phyloP scores from a whole-genome alignment of 2,888 invertebrate genomes.

The Gastracanthus pulcherrimus region DNA sequence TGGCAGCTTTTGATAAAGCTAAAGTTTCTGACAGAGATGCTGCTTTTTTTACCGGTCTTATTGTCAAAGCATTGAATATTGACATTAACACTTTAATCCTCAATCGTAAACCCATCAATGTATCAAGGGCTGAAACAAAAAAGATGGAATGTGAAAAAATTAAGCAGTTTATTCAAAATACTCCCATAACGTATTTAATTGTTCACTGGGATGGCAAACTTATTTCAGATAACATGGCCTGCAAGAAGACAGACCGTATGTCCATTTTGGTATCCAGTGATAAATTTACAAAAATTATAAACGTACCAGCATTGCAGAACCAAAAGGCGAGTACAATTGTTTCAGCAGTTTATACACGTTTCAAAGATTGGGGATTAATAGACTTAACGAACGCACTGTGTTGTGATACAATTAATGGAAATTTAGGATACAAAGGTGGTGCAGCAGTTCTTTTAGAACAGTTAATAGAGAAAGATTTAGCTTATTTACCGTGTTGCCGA shows the following conservation, averaged over 20 bases:
- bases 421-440: constrained; percentile 46
- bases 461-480: too few species aligned
- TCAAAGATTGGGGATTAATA: constrained; percentile 20
- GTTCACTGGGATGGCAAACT: constrained; percentile 55
- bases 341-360: not conserved
- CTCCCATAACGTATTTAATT: constrained; percentile 15
- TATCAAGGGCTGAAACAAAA: constrained; percentile 14
- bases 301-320: constrained; percentile 41
- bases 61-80: constrained; percentile 26
- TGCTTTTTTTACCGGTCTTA: constrained; percentile 21
- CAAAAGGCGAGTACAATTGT: constrained; percentile 1
- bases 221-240: too few species aligned
- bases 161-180: constrained; percentile 28
- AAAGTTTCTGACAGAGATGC: constrained; percentile 45
- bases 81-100: constrained; percentile 32
- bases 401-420: too few species aligned
- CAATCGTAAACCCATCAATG: constrained; percentile 26
- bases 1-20: constrained; percentile 41
- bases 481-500: too few species aligned
- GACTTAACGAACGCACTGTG: too few species aligned
- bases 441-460: constrained; percentile 58
- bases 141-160: constrained; percentile 9
- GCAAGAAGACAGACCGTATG: too few species aligned
- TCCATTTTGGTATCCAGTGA: constrained; percentile 37
- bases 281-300: constrained; percentile 23